These are phyloP conservation scores for Brachyopa scutellaris DNA, from an alignment of 2,888 invertebrate genomes.

Conservation along the genomic window DNA sequence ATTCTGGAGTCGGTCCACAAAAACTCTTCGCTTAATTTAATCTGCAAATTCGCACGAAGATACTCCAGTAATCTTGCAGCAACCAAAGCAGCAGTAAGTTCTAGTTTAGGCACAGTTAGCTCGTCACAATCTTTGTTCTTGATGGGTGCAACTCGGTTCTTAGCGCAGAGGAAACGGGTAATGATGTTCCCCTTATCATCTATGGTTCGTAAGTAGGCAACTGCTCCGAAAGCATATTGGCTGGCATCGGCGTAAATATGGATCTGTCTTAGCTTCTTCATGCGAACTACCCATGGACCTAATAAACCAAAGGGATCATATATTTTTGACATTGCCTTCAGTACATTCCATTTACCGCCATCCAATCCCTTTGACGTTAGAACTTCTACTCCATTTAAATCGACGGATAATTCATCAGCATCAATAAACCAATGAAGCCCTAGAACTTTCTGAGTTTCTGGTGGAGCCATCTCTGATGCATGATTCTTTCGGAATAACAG, in stretches of 20 bases:
- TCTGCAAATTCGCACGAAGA: slow-evolving; percentile 12
- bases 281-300: slow-evolving; percentile 13
- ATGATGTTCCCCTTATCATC: neutral
- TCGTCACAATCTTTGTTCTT: neutral
- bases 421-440: slow-evolving; percentile 16
- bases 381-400: slow-evolving; percentile 5
- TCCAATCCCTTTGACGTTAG: neutral
- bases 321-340: slow-evolving; percentile 19
- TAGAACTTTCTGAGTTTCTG: slow-evolving; percentile 10
- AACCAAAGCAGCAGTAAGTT: slow-evolving; percentile 8
- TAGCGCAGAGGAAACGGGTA: slow-evolving; percentile 4
- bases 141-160: neutral
- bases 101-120: slow-evolving; percentile 8
- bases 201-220: neutral
- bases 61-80: slow-evolving; percentile 11
- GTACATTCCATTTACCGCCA: slow-evolving; percentile 19
- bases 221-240: neutral
- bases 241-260: neutral
- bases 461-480: neutral
- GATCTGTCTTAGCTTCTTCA: slow-evolving; percentile 12
- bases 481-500: neutral
- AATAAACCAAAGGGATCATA: slow-evolving; percentile 41
- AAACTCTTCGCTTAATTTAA: slow-evolving; percentile 11
- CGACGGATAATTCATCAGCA: slow-evolving; percentile 30
- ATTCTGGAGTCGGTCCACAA: slow-evolving; percentile 25